Base-by-base conservation (phyloP, 2,113 vertebrate genomes). In the Crypturellus undulatus region DNA sequence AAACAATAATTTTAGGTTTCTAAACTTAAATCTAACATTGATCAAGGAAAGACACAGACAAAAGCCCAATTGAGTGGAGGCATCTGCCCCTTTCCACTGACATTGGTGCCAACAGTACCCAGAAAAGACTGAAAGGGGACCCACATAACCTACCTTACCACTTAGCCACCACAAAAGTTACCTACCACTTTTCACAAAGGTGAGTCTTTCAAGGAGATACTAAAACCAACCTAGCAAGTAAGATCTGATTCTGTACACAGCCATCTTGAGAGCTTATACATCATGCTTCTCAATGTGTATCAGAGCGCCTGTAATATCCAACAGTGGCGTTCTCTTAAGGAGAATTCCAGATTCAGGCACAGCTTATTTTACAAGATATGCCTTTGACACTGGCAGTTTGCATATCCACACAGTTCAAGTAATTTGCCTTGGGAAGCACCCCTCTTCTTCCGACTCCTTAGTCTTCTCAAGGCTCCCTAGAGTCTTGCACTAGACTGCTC, bases 31-130 rank as follows among this genome's bases (percentile, higher is more conserved):
- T 67, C 63, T 72, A 38, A 7, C 26, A 56, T n/a, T 71, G 15
- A 54, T 67, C 30, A 82, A 3, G 0, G 10, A 20, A 58, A 78
- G 34, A 58, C 28, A 7, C 24, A 45, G n/a, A 34, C 1, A 0
- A 20, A 82, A 68, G 4, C 45, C 24, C 21, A 45, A 24, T 19
- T 21, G 6, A 8, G 8, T 36, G 58, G n/a, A 91, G 51, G 49
- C 4, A 64, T 30, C 54, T 68, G 4, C 4, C 13, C 71, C n/a
- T 71, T 84, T 59, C 24, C 25, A 8, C 15, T n/a, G 19, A 62
- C 3, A 2, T 20, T 73, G 19, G 12, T 59, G 79, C 30, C 71
- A 30, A 67, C 9, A 22, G 12, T 52, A 12, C 45, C 25, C 40
- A 70, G 28, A 67, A 40, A 89, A 89, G 30, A 67, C 4, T 2